Evolutionary conservation across 2,797 vertebrate species (phyloP), one percentile per base, ranked within the genome.

Genomic region (Hydrolagus colliei): DNA sequence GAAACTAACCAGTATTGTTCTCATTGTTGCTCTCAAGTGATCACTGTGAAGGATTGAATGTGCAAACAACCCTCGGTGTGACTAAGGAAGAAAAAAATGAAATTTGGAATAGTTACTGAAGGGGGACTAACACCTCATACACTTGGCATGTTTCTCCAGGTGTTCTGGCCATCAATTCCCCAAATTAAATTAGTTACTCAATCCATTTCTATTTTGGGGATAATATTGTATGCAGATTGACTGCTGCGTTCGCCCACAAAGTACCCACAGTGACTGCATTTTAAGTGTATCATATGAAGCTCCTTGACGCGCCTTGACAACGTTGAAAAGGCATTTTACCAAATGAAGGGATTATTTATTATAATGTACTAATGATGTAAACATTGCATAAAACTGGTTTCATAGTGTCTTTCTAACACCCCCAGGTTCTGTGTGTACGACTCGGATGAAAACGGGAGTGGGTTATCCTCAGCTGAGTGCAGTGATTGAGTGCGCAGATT

Each of bases 401-500:
- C 41, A 52, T 52, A 52, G 2, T 32, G n/a, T 61, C 5, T 85
- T 73, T 85, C 12, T 62, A 68, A 41, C 52, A 14, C 84, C 85
- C 88, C 22, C 90, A 99, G 98, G 98, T 87, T 99, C 98, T 0
- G 98, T 99, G 88, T 99, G 98, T 79, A 99, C 98, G 2, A 99
- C 98, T 9, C 96, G 98, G 87, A 97, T 97, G 90, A 99, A 99
- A 93, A 99, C 98, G 0, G 98, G 98, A 3, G 98, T 99, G 89
- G 98, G 98, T 63, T 99, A 99, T 90, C 98, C 98, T 1, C 98
- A 99, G 88, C 93, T 99, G 86, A 99, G 98, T n/a, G 98, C 98
- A 0, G 98, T 99, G 18, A 99, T 99, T 16, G 98, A 99, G 90
- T 99, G 98, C 86, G 96, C 97, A 0, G 98, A 99, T 91, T 98